These are phyloP conservation scores for Campylomormyrus numenius DNA, from an alignment of 2,113 vertebrate genomes.

Conservation along the genomic window DNA sequence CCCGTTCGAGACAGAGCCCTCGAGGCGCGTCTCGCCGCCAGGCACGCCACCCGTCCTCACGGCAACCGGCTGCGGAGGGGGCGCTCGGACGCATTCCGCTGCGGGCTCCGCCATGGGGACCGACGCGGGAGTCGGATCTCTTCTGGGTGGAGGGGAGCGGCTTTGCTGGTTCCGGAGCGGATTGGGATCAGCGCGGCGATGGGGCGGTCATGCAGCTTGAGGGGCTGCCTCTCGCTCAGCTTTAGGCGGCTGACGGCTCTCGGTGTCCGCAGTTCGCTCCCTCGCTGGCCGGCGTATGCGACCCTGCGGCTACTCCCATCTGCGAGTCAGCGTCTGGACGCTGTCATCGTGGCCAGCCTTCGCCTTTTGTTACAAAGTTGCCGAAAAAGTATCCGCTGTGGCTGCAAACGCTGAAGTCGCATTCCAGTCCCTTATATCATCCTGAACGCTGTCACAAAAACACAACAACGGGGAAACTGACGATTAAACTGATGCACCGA, in stretches of 20 bases:
- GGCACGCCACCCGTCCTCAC: slow-evolving; percentile 26
- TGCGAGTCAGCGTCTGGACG: neutral
- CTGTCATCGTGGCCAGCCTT: neutral
- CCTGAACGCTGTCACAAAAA: neutral
- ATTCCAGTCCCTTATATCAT: neutral
- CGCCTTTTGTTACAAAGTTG: neutral
- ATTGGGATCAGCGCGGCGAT: neutral
- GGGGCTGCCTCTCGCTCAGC: neutral
- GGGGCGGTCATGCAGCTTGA: slow-evolving; percentile 3
- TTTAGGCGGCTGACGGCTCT: neutral
- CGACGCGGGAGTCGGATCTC: neutral
- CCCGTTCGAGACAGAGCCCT: slow-evolving; percentile 72
- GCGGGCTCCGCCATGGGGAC: slow-evolving; percentile 49
- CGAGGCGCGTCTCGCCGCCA: slow-evolving; percentile 54
- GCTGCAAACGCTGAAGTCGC: neutral
- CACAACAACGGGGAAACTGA: neutral
- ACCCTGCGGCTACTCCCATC: neutral
- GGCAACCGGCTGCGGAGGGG: slow-evolving; percentile 18
- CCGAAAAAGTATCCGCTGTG: neutral
- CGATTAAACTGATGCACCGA: neutral
- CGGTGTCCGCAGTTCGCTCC: neutral
- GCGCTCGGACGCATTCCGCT: slow-evolving; percentile 35
- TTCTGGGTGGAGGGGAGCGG: neutral
- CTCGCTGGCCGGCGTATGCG: neutral
- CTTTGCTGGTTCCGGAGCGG: neutral